Conservation (phyloP, 2,888 invertebrate genomes). For the Oligia latruncula region DNA sequence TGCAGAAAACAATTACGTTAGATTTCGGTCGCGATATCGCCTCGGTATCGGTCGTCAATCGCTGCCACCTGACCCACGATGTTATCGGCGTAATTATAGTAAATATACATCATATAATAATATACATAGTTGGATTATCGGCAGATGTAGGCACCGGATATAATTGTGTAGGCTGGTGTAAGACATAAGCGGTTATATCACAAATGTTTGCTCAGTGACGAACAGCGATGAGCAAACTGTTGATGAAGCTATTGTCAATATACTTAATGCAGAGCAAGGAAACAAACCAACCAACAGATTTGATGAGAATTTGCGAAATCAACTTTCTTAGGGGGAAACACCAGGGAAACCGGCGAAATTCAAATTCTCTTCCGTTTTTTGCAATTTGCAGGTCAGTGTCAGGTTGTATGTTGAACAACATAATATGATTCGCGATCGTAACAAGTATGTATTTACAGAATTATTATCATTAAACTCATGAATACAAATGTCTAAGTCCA, state of each 20-base stretch:
- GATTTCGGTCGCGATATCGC: conserved; percentile 63
- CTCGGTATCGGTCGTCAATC: conserved; percentile 57
- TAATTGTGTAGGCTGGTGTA: conserved; percentile 14
- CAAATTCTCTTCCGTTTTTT: no score
- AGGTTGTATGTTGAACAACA: no score
- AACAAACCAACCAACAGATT: neutral
- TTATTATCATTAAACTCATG: no score
- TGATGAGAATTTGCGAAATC: neutral
- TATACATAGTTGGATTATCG: conserved; percentile 68
- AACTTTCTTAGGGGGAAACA: neutral
- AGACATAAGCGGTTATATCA: neutral
- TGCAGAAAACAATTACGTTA: conserved; percentile 62
- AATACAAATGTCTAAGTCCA: no score
- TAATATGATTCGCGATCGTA: no score
- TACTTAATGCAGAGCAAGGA: neutral
- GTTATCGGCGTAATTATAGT: conserved; percentile 81
- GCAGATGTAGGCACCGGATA: conserved; percentile 74
- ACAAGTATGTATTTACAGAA: no score
- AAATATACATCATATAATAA: conserved; percentile 78
- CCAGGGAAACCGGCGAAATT: no score
- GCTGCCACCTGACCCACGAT: conserved; percentile 75
- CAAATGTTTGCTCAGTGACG: neutral
- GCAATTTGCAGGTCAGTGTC: no score
- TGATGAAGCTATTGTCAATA: neutral
- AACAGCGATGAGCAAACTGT: neutral